phyloP scores from a whole-genome alignment of 2,797 vertebrate genomes.

The Garrulus glandarius region DNA sequence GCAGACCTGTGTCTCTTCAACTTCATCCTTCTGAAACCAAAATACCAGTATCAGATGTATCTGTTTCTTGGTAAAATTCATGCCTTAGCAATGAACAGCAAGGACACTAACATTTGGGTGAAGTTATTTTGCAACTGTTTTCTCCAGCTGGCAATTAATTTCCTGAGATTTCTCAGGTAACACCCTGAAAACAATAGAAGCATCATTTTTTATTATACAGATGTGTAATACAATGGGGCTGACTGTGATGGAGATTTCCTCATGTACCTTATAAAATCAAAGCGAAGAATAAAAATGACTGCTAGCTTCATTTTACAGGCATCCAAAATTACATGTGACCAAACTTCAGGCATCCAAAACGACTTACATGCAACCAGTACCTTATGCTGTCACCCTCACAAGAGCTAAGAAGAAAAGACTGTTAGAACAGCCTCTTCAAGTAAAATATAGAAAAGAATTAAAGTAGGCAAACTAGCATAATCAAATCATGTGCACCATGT shows the following conservation, averaged over 20 bases:
- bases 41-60: not conserved
- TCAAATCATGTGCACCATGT: not conserved
- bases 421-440: not conserved
- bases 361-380: not conserved
- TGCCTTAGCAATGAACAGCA: not conserved
- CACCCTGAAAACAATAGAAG: not conserved
- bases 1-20: not conserved
- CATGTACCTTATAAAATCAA: not conserved
- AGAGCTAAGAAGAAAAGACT: not conserved
- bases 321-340: not conserved
- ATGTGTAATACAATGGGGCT: not conserved
- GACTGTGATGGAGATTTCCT: not conserved
- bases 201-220: not conserved
- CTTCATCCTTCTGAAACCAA: not conserved
- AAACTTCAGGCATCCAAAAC: not conserved
- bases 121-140: slow-evolving; percentile 3
- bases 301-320: not conserved
- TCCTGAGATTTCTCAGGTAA: not conserved
- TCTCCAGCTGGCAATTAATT: not conserved
- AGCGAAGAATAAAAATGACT: not conserved
- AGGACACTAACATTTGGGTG: not conserved
- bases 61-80: slow-evolving; percentile 19
- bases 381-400: not conserved
- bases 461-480: not conserved
- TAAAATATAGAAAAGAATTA: not conserved